Conservation (phyloP, 1,140 invertebrate species). For the Atta colombica region DNA sequence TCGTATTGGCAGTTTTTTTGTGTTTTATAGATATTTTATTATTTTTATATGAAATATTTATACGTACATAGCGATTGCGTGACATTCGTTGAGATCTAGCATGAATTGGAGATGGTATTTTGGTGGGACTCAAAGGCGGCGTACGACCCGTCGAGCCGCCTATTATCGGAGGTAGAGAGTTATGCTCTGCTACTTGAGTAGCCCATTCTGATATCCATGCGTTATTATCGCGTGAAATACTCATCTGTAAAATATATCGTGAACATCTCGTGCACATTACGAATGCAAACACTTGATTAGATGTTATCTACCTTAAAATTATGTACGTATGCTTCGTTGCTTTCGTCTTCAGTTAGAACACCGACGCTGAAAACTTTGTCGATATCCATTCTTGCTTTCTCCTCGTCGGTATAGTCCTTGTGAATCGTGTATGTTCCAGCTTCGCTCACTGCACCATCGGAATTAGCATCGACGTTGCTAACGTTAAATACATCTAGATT, state of each 20-base stretch:
- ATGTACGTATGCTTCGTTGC: constrained; percentile 84
- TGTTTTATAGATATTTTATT: background rate
- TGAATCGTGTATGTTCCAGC: constrained; percentile 96
- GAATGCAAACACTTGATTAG: background rate
- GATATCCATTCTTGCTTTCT: constrained; percentile 95
- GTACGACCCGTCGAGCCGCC: constrained; percentile 81
- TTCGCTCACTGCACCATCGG: constrained; percentile 91
- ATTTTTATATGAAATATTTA: constrained; percentile 17
- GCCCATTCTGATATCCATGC: constrained; percentile 88
- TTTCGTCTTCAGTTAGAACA: constrained; percentile 84
- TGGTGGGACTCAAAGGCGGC: constrained; percentile 89
- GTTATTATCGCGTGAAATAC: constrained; percentile 75
- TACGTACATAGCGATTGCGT: constrained; percentile 74
- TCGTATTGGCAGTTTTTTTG: too few species aligned
- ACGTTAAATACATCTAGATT: constrained; percentile 80
- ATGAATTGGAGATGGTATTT: constrained; percentile 89
- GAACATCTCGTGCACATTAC: background rate
- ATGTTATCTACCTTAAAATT: constrained; percentile 78
- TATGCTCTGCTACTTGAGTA: constrained; percentile 86
- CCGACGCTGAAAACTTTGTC: constrained; percentile 91
- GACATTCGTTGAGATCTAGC: constrained; percentile 82
- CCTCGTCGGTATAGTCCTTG: constrained; percentile 94
- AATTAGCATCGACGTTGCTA: constrained; percentile 75
- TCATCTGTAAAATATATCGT: constrained; percentile 68
- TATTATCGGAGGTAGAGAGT: constrained; percentile 78